These are phyloP conservation scores for Pelodytes ibericus DNA, from an alignment of 2,797 vertebrate genomes.

Conservation along the genomic window DNA sequence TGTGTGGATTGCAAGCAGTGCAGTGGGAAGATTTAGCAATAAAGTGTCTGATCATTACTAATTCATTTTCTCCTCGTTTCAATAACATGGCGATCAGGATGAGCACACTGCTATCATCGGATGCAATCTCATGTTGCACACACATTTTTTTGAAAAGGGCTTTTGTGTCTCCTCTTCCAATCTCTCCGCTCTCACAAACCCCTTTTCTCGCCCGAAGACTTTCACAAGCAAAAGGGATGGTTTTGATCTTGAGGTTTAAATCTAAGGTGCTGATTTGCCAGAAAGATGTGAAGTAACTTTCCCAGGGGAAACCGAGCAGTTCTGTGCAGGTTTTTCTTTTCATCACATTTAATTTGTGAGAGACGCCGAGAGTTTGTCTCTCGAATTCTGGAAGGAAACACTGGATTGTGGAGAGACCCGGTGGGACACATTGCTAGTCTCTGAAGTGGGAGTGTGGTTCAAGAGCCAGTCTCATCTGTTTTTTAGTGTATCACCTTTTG, in stretches of 20 bases:
- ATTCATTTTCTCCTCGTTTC: slow-evolving; percentile 52
- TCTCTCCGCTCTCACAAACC: slow-evolving; percentile 41
- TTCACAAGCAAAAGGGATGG: slow-evolving; percentile 21
- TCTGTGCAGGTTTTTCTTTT: slow-evolving; percentile 34
- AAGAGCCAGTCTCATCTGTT: background rate
- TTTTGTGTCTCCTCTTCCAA: slow-evolving; percentile 49
- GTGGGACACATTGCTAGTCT: background rate
- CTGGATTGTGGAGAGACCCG: background rate
- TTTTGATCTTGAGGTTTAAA: slow-evolving; percentile 52
- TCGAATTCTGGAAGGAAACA: slow-evolving; percentile 5
- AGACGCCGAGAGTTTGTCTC: background rate
- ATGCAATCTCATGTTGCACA: slow-evolving; percentile 56
- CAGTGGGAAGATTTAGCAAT: slow-evolving; percentile 42
- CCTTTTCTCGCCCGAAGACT: slow-evolving; percentile 23
- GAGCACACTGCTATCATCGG: slow-evolving; percentile 49
- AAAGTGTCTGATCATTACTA: slow-evolving; percentile 52
- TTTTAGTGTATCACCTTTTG: background rate
- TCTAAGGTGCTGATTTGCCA: slow-evolving; percentile 49
- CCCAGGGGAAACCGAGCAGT: slow-evolving; percentile 26
- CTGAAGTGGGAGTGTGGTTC: background rate
- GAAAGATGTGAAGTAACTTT: slow-evolving; percentile 40
- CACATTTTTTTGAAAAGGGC: slow-evolving; percentile 54
- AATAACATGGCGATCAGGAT: slow-evolving; percentile 49
- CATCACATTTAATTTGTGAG: slow-evolving; percentile 38
- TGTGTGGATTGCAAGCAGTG: slow-evolving; percentile 28